phyloP scores from a whole-genome alignment of 2,113 vertebrate genomes.

The Gobio gobio region DNA sequence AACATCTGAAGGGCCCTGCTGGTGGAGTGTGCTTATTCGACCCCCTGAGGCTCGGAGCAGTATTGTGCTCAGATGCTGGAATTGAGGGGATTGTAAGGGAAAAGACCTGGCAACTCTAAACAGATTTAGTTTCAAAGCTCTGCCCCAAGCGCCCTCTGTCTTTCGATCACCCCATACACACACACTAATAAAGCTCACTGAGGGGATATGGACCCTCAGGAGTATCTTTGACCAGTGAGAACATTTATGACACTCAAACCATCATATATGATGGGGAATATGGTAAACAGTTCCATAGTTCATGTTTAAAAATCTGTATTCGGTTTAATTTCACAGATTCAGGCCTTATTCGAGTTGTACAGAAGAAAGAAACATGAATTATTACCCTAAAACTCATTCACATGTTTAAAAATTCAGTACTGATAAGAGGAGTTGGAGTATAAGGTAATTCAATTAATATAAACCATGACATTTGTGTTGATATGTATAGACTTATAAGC shows the following conservation, averaged over 20 bases:
- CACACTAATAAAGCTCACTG: background rate
- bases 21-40: conserved; percentile 42
- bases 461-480: background rate
- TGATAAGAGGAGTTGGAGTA: background rate
- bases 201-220: background rate
- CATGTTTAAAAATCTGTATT: background rate
- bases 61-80: conserved; percentile 44
- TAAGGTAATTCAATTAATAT: background rate
- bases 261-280: background rate
- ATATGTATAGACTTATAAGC: background rate
- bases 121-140: conserved; percentile 58
- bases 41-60: conserved; percentile 38
- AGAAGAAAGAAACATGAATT: background rate
- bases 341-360: background rate
- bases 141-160: conserved; percentile 30
- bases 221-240: background rate
- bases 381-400: background rate
- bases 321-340: background rate
- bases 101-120: conserved; percentile 47
- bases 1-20: conserved; percentile 49
- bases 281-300: background rate
- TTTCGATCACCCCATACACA: background rate
- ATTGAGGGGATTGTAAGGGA: conserved; percentile 38
- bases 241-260: background rate
- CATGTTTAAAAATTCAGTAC: background rate